Evolutionary conservation across 2,888 invertebrate species (phyloP).

Genomic region (Germaria angustata): DNA sequence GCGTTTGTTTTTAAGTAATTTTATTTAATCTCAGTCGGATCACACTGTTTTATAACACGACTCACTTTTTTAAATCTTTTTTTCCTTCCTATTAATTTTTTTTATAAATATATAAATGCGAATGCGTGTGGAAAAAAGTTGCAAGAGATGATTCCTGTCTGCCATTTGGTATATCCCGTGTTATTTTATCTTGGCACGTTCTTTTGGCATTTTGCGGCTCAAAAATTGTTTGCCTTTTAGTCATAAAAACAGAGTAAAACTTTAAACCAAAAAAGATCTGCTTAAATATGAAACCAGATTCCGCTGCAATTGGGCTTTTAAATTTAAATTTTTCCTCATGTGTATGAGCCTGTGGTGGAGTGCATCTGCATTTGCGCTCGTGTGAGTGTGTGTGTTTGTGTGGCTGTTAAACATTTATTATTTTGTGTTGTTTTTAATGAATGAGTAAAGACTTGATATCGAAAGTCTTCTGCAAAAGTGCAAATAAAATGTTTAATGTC

Average conservation of each 20-base stretch:
- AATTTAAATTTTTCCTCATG: slow-evolving; percentile 21
- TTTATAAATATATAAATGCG: neutral
- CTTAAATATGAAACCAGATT: slow-evolving; percentile 27
- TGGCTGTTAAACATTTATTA: neutral
- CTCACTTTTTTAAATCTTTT: slow-evolving; percentile 36
- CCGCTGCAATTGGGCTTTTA: slow-evolving; percentile 47
- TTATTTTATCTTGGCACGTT: slow-evolving; percentile 67
- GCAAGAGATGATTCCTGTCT: slow-evolving; percentile 54
- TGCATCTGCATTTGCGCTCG: neutral
- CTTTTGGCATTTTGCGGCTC: slow-evolving; percentile 58
- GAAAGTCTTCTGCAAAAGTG: slow-evolving; percentile 27
- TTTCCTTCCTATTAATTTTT: neutral
- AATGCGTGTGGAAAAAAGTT: slow-evolving; percentile 12
- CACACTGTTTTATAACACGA: slow-evolving; percentile 61
- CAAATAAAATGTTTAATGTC: slow-evolving; percentile 61
- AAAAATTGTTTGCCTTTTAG: slow-evolving; percentile 48
- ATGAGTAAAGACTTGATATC: slow-evolving; percentile 34
- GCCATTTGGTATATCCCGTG: slow-evolving; percentile 59
- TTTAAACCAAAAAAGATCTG: neutral
- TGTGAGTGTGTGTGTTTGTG: neutral
- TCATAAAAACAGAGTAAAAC: slow-evolving; percentile 35
- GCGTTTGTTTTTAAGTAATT: slow-evolving; percentile 65
- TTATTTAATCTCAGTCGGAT: slow-evolving; percentile 66
- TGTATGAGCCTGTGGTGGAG: neutral
- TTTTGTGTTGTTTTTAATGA: slow-evolving; percentile 35